A percentile compares a stretch with the other conserved stretches of the same genome.
Conservation (phyloP, 2,113 vertebrate genomes). For the Prietella phreatophila region DNA sequence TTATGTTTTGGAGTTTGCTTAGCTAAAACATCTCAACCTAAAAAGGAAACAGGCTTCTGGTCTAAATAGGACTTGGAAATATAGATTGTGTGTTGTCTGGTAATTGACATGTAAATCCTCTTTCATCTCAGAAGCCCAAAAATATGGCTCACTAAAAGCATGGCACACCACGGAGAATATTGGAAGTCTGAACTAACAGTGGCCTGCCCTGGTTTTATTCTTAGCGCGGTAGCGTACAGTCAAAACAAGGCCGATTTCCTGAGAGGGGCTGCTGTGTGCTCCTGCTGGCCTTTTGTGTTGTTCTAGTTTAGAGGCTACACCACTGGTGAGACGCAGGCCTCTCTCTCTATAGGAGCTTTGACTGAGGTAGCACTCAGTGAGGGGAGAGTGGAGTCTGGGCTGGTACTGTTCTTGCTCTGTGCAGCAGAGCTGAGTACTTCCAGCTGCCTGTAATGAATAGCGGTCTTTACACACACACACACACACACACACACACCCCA, state of each 20-base stretch:
- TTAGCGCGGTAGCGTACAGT: slow-evolving; percentile 70
- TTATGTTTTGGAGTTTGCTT: slow-evolving; percentile 20
- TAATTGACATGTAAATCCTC: slow-evolving; percentile 59
- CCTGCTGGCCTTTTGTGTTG: slow-evolving; percentile 67
- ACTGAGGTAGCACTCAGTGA: slow-evolving; percentile 65
- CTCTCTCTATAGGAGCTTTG: slow-evolving; percentile 65
- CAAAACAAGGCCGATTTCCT: slow-evolving; percentile 74
- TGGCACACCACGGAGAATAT: slow-evolving; percentile 54
- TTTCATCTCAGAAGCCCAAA: slow-evolving; percentile 68
- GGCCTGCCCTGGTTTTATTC: slow-evolving; percentile 72
- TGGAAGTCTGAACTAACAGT: slow-evolving; percentile 70
- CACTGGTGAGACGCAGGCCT: slow-evolving; percentile 50
- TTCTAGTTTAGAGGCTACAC: slow-evolving; percentile 59
- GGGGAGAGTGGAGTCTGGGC: slow-evolving; percentile 67
- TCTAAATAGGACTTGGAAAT: slow-evolving; percentile 26
- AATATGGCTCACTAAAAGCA: slow-evolving; percentile 67
- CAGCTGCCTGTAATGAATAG: slow-evolving; percentile 78
- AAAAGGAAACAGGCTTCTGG: slow-evolving; percentile 12
- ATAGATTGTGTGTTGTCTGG: background rate
- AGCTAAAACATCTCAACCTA: slow-evolving; percentile 1
- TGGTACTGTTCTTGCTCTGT: slow-evolving; percentile 66
- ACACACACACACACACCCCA: slow-evolving; percentile 50
- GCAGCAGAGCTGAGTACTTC: slow-evolving; percentile 77
- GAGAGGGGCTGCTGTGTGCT: slow-evolving; percentile 65
- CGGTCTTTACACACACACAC: slow-evolving; percentile 59